A percentile compares a stretch with the other conserved stretches of the same genome.
Evolutionary conservation across 1,140 invertebrate genomes (phyloP).

Genomic region (Cyrtorhinus lividipennis): DNA sequence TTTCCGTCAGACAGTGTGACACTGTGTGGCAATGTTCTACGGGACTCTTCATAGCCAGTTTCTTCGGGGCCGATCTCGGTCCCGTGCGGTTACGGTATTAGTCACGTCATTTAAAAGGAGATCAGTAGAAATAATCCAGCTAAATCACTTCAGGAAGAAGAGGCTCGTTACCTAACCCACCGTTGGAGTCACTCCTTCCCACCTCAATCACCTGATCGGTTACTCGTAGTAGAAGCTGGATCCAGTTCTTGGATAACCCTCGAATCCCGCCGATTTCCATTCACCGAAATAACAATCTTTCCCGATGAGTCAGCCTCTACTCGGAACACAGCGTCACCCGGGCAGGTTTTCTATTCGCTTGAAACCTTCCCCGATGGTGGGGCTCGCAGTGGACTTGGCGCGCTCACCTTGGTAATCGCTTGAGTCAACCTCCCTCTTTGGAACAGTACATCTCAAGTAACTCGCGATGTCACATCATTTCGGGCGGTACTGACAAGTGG

Average conservation of each 20-base stretch:
- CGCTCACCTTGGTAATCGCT: neutral
- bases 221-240: neutral
- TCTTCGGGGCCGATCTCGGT: no score
- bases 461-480: neutral
- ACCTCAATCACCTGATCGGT: neutral
- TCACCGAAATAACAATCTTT: neutral
- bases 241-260: neutral
- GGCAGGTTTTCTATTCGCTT: neutral
- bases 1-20: no score
- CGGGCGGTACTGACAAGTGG: neutral
- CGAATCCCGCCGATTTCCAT: neutral
- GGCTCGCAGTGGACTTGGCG: neutral
- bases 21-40: no score
- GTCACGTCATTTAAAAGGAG: no score
- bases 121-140: no score
- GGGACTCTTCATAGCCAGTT: no score
- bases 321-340: neutral
- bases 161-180: neutral
- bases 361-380: neutral
- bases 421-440: neutral
- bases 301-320: neutral
- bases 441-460: neutral
- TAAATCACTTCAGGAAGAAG: neutral
- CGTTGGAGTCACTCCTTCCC: neutral
- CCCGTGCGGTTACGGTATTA: no score